A percentile compares a stretch with the other conserved stretches of the same genome.
Conservation (phyloP, 2,797 vertebrate genomes). For the Hapalemur alaotrensis region DNA sequence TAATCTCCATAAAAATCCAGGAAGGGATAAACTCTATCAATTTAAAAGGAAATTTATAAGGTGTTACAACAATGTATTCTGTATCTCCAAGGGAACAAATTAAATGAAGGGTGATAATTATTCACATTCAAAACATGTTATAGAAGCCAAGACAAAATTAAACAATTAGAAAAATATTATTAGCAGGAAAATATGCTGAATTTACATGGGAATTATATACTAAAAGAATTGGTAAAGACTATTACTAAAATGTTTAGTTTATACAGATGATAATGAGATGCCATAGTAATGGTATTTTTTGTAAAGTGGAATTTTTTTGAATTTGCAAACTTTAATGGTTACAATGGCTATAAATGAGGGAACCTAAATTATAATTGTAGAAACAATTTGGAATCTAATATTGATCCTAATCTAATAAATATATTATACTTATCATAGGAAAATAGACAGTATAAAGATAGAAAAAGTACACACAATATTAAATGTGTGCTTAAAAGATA, state of each 20-base stretch:
- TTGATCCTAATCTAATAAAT: not conserved
- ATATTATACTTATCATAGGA: not conserved
- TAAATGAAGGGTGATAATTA: constrained; percentile 48
- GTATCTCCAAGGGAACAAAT: constrained; percentile 17
- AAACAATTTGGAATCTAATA: not conserved
- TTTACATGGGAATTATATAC: not conserved
- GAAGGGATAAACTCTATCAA: constrained; percentile 30
- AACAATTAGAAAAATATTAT: constrained; percentile 34
- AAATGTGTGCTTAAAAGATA: not conserved
- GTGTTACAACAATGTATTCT: not conserved
- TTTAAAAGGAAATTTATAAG: constrained; percentile 46
- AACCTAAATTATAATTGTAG: not conserved
- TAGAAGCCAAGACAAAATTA: constrained; percentile 21
- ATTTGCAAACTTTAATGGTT: not conserved
- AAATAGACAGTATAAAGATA: not conserved
- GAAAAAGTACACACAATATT: not conserved
- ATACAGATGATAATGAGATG: not conserved
- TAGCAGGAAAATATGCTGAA: not conserved
- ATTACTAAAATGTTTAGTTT: not conserved
- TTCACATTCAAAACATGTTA: constrained; percentile 48
- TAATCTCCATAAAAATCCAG: constrained; percentile 25
- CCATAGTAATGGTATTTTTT: not conserved
- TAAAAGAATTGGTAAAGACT: not conserved
- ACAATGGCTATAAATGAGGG: not conserved
- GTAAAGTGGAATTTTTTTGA: not conserved